phyloP scores from a whole-genome alignment of 2,113 vertebrate genomes.

The Centropus unirufus region DNA sequence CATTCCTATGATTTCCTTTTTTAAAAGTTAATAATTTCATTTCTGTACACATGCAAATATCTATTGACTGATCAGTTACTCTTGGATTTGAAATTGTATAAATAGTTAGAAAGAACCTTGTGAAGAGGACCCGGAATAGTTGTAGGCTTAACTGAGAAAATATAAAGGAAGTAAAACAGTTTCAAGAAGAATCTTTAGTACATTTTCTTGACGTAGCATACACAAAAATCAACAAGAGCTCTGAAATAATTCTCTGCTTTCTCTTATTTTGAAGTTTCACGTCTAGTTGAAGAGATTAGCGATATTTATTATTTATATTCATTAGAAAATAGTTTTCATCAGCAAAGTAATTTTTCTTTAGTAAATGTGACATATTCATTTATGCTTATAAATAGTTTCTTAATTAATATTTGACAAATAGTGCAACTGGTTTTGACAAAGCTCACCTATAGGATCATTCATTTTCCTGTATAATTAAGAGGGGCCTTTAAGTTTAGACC shows the following conservation, averaged over 20 bases:
- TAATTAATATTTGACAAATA: conserved; percentile 55
- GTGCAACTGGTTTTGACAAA: conserved; percentile 58
- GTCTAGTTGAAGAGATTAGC: not conserved
- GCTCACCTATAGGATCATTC: conserved; percentile 29
- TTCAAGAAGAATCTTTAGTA: not conserved
- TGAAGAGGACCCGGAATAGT: not conserved
- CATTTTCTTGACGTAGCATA: fast-evolving
- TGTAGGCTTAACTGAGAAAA: not conserved
- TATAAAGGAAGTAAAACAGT: not conserved
- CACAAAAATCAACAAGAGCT: fast-evolving
- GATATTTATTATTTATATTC: not conserved
- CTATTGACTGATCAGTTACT: not conserved
- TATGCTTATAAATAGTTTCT: conserved; percentile 1
- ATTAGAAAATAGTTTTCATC: conserved; percentile 9
- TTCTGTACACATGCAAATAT: not conserved
- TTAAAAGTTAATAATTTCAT: not conserved
- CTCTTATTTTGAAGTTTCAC: not conserved
- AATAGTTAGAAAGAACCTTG: not conserved
- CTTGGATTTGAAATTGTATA: not conserved
- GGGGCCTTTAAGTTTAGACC: not conserved
- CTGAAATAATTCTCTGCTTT: not conserved
- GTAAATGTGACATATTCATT: conserved; percentile 2
- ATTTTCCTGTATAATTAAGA: conserved; percentile 54
- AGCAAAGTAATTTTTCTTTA: not conserved
- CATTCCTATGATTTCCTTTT: not conserved